Conservation (phyloP, 2,888 invertebrate genomes). For the Homarus gammarus region DNA sequence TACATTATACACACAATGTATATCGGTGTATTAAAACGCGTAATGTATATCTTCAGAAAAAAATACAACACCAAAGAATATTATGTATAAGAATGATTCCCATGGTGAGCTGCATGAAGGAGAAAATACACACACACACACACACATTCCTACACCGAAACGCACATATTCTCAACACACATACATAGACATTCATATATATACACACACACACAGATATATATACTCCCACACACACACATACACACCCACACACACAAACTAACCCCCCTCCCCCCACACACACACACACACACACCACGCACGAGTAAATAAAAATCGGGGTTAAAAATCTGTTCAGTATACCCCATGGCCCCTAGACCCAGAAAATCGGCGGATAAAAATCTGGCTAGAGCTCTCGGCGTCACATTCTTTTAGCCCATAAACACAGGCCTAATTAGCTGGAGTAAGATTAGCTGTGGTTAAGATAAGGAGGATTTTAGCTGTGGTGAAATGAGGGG, state of each 20-base stretch:
- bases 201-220: not conserved
- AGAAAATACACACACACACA: not conserved
- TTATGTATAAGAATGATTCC: too few relatives aligned
- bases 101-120: too few relatives aligned
- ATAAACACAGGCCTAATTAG: not conserved
- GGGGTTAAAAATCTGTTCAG: not conserved
- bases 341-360: not conserved
- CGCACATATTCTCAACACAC: conserved; percentile 2
- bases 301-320: not conserved
- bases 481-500: too few relatives aligned
- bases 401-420: not conserved
- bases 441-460: too few relatives aligned
- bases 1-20: too few relatives aligned
- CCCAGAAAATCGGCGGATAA: too few relatives aligned
- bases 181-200: conserved; percentile 15
- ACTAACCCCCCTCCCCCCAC: conserved; percentile 27
- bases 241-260: conserved; percentile 9
- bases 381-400: not conserved
- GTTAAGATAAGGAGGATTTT: too few relatives aligned
- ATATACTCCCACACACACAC: conserved; percentile 5
- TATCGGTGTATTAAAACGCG: too few relatives aligned
- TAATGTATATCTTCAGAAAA: too few relatives aligned
- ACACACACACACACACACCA: not conserved
- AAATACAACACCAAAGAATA: too few relatives aligned
- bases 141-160: too few relatives aligned